Base-by-base conservation (phyloP, 1,140 invertebrate genomes). In the Dysdera silvatica region DNA sequence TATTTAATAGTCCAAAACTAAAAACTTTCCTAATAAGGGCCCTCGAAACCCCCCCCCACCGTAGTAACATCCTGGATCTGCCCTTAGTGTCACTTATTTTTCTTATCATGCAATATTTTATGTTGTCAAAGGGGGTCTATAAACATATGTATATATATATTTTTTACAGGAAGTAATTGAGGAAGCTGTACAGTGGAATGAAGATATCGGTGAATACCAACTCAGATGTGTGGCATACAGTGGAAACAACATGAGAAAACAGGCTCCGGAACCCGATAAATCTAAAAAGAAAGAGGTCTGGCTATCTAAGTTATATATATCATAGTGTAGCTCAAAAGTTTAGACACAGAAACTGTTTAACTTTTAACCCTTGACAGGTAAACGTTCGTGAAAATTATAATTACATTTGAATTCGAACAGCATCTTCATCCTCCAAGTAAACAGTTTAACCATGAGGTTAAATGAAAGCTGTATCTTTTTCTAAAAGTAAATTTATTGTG, bases 181-280 rank as follows among this genome's bases (percentile, higher is more conserved):
- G 71, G 82, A 87, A 69, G 89, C 95, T 74, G 89, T 93, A 16
- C 85, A 88, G 70, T 98, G 94, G 92, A 98, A 97, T 79, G 93
- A 98, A 77, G 94, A 98, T 70, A 93, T 95, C 48, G 95, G 94
- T 18, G 95, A 99, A 76, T 99, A 95, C 91, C 93, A 98, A 75
- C 81, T 98, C 12, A 90, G 89, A 28, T 97, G 94, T 78, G 92
- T 99, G 2, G 96, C 96, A 0, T 99, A 99, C 75, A 96, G 95
- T 16, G 96, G 96, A 0, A 99, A 99, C 77, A 99, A 99, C 74
- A 98, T 99, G 91, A 79, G 65, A 28, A 66, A 66, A 24, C 67
- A 67, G 26, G 51, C 66, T 7, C 52, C 60, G 7, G 26, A 49
- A 24, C 10, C 28, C 7, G 69, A 70, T 24, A 61, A 64, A 33